Evolutionary conservation across 2,888 invertebrate genomes (phyloP).

Genomic region (Suillia variegata): DNA sequence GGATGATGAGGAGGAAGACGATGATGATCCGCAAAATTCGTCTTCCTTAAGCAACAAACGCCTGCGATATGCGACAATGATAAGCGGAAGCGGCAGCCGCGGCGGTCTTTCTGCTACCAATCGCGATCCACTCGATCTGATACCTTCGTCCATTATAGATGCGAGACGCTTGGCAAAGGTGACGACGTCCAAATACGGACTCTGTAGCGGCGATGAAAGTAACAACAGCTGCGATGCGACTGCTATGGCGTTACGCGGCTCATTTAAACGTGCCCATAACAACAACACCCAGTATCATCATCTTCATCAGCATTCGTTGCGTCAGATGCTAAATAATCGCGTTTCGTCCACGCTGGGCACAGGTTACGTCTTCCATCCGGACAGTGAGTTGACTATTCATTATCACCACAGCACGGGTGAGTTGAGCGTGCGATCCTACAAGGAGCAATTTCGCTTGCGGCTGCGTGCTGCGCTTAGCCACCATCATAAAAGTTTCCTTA

Average conservation of each 20-base stretch:
- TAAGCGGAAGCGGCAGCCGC: constrained; percentile 8
- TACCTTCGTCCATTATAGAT: constrained; percentile 48
- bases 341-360: constrained; percentile 37
- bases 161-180: constrained; percentile 42
- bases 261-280: constrained; percentile 30
- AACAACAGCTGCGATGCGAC: constrained; percentile 32
- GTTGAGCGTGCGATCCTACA: constrained; percentile 57
- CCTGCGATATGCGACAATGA: constrained; percentile 24
- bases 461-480: constrained; percentile 53
- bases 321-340: constrained; percentile 19
- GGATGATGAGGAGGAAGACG: constrained; percentile 51
- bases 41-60: constrained; percentile 45
- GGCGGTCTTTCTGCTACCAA: constrained; percentile 24
- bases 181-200: constrained; percentile 27
- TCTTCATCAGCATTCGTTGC: constrained; percentile 18
- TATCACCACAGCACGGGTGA: constrained; percentile 56
- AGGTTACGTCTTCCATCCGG: constrained; percentile 54
- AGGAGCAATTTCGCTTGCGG: constrained; percentile 56
- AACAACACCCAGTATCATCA: constrained; percentile 32
- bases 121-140: constrained; percentile 54
- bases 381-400: constrained; percentile 50
- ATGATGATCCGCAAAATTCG: constrained; percentile 42
- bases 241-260: constrained; percentile 19
- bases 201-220: constrained; percentile 23
- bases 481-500: constrained; percentile 57